A percentile compares a stretch with the other conserved stretches of the same genome.
phyloP scores from a whole-genome alignment of 2,113 vertebrate species.

The Gymnogyps californianus region DNA sequence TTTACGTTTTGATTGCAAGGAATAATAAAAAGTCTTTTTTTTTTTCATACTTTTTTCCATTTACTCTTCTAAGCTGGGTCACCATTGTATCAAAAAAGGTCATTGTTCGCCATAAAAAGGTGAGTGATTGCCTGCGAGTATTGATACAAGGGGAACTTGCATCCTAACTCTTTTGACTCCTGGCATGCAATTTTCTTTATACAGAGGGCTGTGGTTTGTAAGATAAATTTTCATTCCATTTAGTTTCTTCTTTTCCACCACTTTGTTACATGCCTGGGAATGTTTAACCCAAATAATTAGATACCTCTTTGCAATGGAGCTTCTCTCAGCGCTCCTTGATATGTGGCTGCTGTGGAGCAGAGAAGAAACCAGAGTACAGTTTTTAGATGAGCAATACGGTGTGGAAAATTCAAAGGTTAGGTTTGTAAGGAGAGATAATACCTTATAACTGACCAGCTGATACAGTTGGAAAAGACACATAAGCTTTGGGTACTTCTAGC shows the following conservation, averaged over 20 bases:
- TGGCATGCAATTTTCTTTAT: not conserved
- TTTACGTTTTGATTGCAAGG: slow-evolving; percentile 52
- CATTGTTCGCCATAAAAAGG: slow-evolving; percentile 16
- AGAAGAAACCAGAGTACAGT: not conserved
- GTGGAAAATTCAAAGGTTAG: not conserved
- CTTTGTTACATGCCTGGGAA: not conserved
- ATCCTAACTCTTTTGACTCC: not conserved
- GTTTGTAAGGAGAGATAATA: not conserved
- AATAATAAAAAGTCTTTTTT: slow-evolving; percentile 6
- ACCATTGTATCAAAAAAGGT: not conserved
- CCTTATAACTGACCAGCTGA: not conserved
- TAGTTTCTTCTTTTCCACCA: not conserved
- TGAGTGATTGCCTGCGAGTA: slow-evolving; percentile 5
- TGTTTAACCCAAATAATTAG: not conserved
- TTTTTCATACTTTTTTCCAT: not conserved
- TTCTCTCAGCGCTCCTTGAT: not conserved
- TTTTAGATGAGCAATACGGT: not conserved
- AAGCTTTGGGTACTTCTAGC: not conserved
- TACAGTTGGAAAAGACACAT: not conserved
- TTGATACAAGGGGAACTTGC: not conserved
- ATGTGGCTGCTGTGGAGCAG: not conserved
- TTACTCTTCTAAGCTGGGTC: slow-evolving; percentile 12
- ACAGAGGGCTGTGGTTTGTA: not conserved
- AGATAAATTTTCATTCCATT: not conserved
- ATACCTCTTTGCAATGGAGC: not conserved